phyloP scores from a whole-genome alignment of 2,113 vertebrate genomes.

The Laterallus jamaicensis region DNA sequence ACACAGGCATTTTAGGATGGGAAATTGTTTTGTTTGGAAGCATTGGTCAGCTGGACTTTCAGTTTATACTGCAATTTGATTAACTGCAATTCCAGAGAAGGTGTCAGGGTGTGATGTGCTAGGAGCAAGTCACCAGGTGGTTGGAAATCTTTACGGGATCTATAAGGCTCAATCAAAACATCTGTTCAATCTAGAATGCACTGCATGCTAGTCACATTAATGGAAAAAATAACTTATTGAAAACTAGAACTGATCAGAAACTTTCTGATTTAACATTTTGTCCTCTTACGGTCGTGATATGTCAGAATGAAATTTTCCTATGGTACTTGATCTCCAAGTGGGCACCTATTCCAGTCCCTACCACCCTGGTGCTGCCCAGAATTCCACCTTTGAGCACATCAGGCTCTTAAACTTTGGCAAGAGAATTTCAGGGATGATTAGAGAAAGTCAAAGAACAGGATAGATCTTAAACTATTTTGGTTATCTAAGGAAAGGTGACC shows the following conservation, averaged over 20 bases:
- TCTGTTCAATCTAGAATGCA: rapidly evolving
- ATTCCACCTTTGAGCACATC: rapidly evolving
- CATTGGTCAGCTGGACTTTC: not conserved
- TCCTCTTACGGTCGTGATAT: rapidly evolving
- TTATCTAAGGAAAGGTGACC: not conserved
- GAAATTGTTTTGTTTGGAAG: not conserved
- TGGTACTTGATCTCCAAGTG: not conserved
- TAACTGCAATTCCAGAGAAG: not conserved
- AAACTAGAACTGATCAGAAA: not conserved
- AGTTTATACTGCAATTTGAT: rapidly evolving
- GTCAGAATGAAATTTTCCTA: not conserved
- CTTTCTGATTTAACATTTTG: not conserved
- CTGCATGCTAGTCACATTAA: not conserved
- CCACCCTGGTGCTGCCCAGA: not conserved
- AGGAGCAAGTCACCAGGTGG: not conserved
- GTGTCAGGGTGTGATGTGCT: not conserved
- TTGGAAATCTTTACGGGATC: not conserved
- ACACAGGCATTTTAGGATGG: not conserved
- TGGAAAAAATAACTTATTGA: not conserved
- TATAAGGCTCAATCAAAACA: not conserved
- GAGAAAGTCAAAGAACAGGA: not conserved
- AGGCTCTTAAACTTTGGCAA: not conserved
- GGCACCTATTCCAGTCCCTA: not conserved
- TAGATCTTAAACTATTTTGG: not conserved
- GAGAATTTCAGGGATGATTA: not conserved